Base-by-base conservation (phyloP, 2,797 vertebrate genomes). In the Lycodopsis pacificus region DNA sequence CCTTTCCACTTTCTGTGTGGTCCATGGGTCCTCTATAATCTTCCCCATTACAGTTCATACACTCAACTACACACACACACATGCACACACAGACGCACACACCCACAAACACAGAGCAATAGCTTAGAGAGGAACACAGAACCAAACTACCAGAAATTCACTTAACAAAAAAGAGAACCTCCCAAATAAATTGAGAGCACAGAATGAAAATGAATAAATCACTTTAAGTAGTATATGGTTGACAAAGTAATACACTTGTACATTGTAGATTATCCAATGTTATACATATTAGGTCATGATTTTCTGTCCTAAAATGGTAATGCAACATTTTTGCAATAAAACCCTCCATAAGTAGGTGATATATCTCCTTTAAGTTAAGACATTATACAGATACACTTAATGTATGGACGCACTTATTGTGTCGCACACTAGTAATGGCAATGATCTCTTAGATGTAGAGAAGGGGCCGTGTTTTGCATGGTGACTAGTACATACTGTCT, bases 21-120 rank as follows among this genome's bases (percentile, higher is more conserved):
- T 99, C 98, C 97, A 99, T 96, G 30, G 97, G 97, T 73, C 98
- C 98, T 93, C 97, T 96, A 73, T 99, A 99, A 89, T 94, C 96
- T 91, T 99, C 98, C 46, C 98, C 98, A 82, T 97, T 99, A 90
- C 98, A 99, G 65, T 93, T 95, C 93, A 99, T 94, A 88, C 98
- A 99, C 93, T 98, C 97, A 92, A 97, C 98, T 99, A 74, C 74
- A 83, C 64, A 74, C 74, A 83, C 64, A 81, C 38, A 82, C 20
- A 65, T 1, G 9, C 48, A 81, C 57, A 73, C 15, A 42, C 6
- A 79, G 20, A 69, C 48, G 73, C 64, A 72, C 58, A 84, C 19
- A 44, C 3, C 20, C 14, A 64, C 25, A 78, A n/a, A 81, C 61
- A 75, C 11, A 74, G 25, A 75, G 19, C 22, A 63, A 57, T 12